These are phyloP conservation scores for Drosophila flavopinicola DNA, from an alignment of 2,888 invertebrate species.

Conservation along the genomic window DNA sequence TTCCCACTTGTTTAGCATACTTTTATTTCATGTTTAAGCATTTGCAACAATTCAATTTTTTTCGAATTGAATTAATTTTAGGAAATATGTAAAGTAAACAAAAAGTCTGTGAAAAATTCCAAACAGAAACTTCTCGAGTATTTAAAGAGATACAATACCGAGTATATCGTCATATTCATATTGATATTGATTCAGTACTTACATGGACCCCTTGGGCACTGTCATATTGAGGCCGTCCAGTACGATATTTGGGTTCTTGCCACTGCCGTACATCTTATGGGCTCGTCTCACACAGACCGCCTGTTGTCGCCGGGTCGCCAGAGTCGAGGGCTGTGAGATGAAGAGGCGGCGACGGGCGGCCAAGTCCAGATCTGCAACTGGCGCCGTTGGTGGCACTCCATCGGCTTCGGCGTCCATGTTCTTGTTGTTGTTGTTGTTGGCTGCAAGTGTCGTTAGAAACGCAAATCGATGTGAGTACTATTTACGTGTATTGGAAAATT, in stretches of 20 bases:
- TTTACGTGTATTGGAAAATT: constrained; percentile 38
- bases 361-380: constrained; percentile 84
- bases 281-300: constrained; percentile 94
- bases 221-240: constrained; percentile 96
- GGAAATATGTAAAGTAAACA: too few species aligned
- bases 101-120: too few species aligned
- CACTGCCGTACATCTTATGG: constrained; percentile 92
- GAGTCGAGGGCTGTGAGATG: constrained; percentile 88
- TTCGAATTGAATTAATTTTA: too few species aligned
- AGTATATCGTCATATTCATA: neutral
- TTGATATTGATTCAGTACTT: constrained; percentile 84
- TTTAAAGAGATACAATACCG: too few species aligned
- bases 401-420: constrained; percentile 84
- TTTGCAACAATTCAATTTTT: too few species aligned
- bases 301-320: constrained; percentile 90
- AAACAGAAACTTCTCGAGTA: too few species aligned
- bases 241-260: constrained; percentile 91
- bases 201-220: constrained; percentile 95
- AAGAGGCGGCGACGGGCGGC: constrained; percentile 86
- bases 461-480: constrained; percentile 39
- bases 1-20: too few species aligned
- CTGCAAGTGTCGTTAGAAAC: constrained; percentile 32
- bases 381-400: constrained; percentile 82
- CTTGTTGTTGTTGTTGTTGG: constrained; percentile 18
- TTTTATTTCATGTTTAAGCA: too few species aligned